phyloP scores from a whole-genome alignment of 2,113 vertebrate genomes.

The Heterocephalus glaber region DNA sequence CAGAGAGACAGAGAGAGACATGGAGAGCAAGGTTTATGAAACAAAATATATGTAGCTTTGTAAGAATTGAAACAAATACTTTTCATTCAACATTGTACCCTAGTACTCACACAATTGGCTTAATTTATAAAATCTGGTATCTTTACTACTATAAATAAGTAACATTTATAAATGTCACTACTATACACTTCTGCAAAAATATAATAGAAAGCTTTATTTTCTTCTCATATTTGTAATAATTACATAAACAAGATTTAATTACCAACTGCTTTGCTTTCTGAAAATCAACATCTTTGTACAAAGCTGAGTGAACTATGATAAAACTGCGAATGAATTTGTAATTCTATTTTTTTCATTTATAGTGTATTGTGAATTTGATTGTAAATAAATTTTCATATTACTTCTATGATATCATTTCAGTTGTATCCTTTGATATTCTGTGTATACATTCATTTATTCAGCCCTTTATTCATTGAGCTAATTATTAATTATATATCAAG shows the following conservation, averaged over 20 bases:
- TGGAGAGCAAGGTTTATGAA: background rate
- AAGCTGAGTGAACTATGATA: background rate
- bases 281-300: background rate
- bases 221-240: background rate
- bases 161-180: background rate
- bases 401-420: background rate
- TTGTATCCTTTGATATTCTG: background rate
- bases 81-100: background rate
- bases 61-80: conserved; percentile 5
- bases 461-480: background rate
- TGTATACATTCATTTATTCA: background rate
- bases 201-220: background rate
- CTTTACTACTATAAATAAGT: background rate
- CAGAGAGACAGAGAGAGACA: background rate
- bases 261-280: background rate
- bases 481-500: background rate
- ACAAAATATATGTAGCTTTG: background rate
- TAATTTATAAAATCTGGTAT: background rate
- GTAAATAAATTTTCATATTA: background rate
- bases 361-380: conserved; percentile 36
- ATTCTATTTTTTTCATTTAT: conserved; percentile 15
- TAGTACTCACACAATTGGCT: background rate
- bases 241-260: background rate
- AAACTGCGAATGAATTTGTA: background rate
- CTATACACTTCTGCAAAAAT: background rate